Base-by-base conservation (phyloP, 1,140 invertebrate species). In the Neuroterus valhalla region DNA sequence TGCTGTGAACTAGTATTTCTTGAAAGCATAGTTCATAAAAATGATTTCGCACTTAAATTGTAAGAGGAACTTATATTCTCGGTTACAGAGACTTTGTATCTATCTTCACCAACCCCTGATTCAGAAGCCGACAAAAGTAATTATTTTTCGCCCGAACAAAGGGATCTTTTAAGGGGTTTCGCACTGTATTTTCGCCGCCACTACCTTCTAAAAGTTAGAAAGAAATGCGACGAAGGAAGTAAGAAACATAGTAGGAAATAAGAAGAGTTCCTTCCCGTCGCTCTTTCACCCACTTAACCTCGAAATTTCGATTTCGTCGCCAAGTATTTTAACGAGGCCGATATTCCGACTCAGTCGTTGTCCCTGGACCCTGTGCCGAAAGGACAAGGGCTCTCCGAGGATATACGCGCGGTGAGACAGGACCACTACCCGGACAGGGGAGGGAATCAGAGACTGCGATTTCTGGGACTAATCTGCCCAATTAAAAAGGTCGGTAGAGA, bases 251-350 rank as follows among this genome's bases (percentile, higher is more conserved):
- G 67, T 50, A 68, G 55, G 70, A 75, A 76, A 76, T 70, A 76
- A 78, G 75, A 79, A 8, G 46, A 67, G 73, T 62, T 70, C 50
- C 45, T 62, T 70, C 50, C 45, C 66, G 74, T 79, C 75, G 75
- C 77, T 81, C 77, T 77, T 79, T 81, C 80, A 76, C 76, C 80
- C 80, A 86, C 84, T 86, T 87, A 89, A 89, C 82, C 84, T 86
- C 82, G 85, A 90, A 89, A 90, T 89, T 90, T 90, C 89, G 88
- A 89, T 88, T 89, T 87, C 86, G 88, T 84, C 83, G 84, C 77
- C 71, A 85, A 88, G 88, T 88, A 90, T 90, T 89, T 89, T 89
- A 90, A 90, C 88, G 88, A 90, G 88, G 84, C 80, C 86, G 86
- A 90, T 87, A 87, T 86, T 86, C 84, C 78, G 73, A 75, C 79